Evolutionary conservation across 2,888 invertebrate species (phyloP).

Genomic region (Eupithecia centaureata): DNA sequence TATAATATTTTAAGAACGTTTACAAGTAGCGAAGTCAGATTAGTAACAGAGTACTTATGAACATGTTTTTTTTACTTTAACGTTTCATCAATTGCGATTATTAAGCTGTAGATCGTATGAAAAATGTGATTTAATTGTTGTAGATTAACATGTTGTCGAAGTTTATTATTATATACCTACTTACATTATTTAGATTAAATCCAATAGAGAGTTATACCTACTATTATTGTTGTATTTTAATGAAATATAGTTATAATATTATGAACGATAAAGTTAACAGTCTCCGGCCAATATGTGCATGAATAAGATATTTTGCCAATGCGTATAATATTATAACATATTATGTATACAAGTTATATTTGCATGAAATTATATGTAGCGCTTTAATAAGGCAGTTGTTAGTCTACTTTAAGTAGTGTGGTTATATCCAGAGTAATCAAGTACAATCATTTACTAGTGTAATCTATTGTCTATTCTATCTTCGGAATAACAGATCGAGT

Average conservation of each 20-base stretch:
- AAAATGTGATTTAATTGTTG: constrained; percentile 82
- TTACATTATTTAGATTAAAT: constrained; percentile 76
- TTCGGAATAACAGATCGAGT: constrained; percentile 67
- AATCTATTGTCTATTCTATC: constrained; percentile 51
- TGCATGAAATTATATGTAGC: constrained; percentile 66
- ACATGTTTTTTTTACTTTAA: constrained; percentile 57
- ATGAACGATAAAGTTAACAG: constrained; percentile 70
- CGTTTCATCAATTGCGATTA: constrained; percentile 64
- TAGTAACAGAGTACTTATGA: constrained; percentile 77
- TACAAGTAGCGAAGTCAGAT: constrained; percentile 73
- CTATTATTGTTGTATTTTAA: constrained; percentile 79
- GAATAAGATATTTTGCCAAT: constrained; percentile 71
- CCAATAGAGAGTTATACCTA: constrained; percentile 75
- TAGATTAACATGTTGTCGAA: constrained; percentile 76
- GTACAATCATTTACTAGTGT: constrained; percentile 73
- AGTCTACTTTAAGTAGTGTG: constrained; percentile 56
- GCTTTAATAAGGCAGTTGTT: constrained; percentile 59
- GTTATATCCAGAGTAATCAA: constrained; percentile 63
- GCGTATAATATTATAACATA: constrained; percentile 61
- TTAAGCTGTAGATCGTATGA: constrained; percentile 68
- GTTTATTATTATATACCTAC: constrained; percentile 67
- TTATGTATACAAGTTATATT: constrained; percentile 62
- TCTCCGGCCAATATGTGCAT: constrained; percentile 79
- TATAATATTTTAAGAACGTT: constrained; percentile 79
- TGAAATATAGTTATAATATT: constrained; percentile 63